These are phyloP conservation scores for Dipus sagitta DNA, from an alignment of 2,797 vertebrate species.

Conservation along the genomic window DNA sequence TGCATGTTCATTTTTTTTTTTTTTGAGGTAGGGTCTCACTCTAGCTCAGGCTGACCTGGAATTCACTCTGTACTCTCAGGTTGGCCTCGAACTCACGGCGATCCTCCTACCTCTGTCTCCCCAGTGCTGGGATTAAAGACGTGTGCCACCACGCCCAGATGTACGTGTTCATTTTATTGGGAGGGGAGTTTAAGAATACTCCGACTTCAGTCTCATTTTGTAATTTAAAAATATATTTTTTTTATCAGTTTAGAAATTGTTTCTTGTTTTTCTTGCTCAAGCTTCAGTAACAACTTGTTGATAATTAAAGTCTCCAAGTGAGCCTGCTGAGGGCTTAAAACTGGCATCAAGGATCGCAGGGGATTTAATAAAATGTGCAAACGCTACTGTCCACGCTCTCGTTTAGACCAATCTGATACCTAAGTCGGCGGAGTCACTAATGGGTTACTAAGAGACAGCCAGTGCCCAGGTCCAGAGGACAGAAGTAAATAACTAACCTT, in stretches of 20 bases:
- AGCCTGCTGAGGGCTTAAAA: slow-evolving; percentile 10
- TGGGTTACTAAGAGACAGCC: background rate
- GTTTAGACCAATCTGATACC: slow-evolving; percentile 20
- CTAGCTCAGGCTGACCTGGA: too few relatives aligned
- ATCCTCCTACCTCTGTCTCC: too few relatives aligned
- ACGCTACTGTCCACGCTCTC: background rate
- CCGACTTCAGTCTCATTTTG: background rate
- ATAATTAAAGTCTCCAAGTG: background rate
- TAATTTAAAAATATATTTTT: background rate
- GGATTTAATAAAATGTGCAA: background rate
- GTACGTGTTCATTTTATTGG: too few relatives aligned
- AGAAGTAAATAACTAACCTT: background rate
- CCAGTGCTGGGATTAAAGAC: too few relatives aligned
- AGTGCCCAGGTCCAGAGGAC: background rate
- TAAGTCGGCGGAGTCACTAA: background rate
- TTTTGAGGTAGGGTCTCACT: too few relatives aligned
- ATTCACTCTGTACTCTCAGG: too few relatives aligned
- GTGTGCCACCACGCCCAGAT: too few relatives aligned
- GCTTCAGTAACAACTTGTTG: background rate
- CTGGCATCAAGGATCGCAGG: background rate
- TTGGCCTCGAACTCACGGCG: too few relatives aligned
- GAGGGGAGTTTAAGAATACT: background rate
- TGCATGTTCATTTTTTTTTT: background rate
- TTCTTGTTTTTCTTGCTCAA: background rate
- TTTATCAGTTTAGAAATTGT: background rate